Evolutionary conservation across 2,888 invertebrate species (phyloP), one percentile per base, ranked within the genome.

Genomic region (Drosophila colorata): DNA sequence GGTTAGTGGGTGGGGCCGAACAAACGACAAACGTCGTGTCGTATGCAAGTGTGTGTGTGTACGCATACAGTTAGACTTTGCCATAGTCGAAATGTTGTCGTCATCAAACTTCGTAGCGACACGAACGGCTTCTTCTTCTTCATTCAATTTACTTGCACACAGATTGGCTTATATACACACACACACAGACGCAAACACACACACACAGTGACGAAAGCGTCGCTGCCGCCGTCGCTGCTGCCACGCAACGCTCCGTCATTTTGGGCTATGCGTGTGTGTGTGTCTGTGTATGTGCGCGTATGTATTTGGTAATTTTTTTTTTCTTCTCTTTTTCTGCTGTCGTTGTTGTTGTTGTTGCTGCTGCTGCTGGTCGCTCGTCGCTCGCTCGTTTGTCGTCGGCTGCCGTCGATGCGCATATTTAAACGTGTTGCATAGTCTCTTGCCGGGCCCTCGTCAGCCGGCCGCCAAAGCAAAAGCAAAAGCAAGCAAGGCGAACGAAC

Each of bases 351-450:
- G 46, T 47, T 59, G 49, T 55, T 65, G 58, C 53, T 64, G 56
- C 55, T 73, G 74, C 47, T 65, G 59, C 59, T 59, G 51, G 47
- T 61, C 74, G 82, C 82, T 86, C 80, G 79, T 75, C 61, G 83
- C 64, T 77, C 69, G 73, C 69, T 83, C 83, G 83, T 84, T 80
- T 65, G 74, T 72, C 74, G 74, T 82, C 81, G 87, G 81, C 85
- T 72, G 81, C 57, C 69, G 23, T 84, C 89, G 88, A 87, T 87
- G 88, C 87, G 89, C 84, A 88, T 90, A 90, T 80, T 89, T 89
- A 85, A 85, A 80, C 85, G 85, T 89, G 85, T 85, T 87, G 78
- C 77, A 78, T 88, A 90, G 91, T 90, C 90, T 91, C 91, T 83
- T 89, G 90, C 89, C 74, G 78, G 91, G 91, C 91, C 80, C 85